Base-by-base conservation (phyloP, 2,888 invertebrate genomes). In the Cryptus armator region DNA sequence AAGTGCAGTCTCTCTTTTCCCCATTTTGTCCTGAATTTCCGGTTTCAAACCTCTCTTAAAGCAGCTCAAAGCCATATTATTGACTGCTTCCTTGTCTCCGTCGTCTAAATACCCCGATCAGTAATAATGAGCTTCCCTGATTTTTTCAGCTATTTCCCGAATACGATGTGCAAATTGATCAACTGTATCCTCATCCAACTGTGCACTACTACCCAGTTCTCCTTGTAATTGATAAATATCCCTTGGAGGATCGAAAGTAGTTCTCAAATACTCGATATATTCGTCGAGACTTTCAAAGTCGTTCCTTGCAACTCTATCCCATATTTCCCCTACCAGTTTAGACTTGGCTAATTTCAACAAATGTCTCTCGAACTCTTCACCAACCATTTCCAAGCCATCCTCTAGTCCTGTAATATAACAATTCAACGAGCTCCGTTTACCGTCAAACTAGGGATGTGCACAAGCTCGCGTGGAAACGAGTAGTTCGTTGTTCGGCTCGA, bases 281-380 rank as follows among this genome's bases (percentile, higher is more conserved):
- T 66, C 43, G n/a, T 43, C 44, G 0, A 66, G n/a, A 16, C 5
- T 66, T 2, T 66, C 16, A n/a, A 66, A 43, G 0, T 37, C n/a
- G 16, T 66, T 43, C n/a, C 43, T 43, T 3, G n/a, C 12, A 66
- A 43, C 43, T n/a, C 37, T 3, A 6, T 66, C n/a, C 66, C 66
- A 66, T n/a, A 43, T 37, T 4, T 37, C 37, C 6, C 12, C 43
- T 5, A 16, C 43, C 14, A 66, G 37, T 66, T 66, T 66, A 9
- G 66, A n/a, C 43, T 43, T 66, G 7, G 66, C 37, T 6, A 67
- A 14, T 12, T 62, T 62, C 37, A 32, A 62, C 14, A 62, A 62
- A 6, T 37, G 16, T n/a, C 51, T 14, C 16, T 16, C 51, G n/a
- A n/a, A 2, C 16, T 51, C 37, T 6, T 37, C 37, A 37, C 37